Percentiles rank a stretch among this genome's conserved stretches.
These are phyloP conservation scores for Epicampocera succincta DNA, from an alignment of 2,888 invertebrate species.

Conservation along the genomic window DNA sequence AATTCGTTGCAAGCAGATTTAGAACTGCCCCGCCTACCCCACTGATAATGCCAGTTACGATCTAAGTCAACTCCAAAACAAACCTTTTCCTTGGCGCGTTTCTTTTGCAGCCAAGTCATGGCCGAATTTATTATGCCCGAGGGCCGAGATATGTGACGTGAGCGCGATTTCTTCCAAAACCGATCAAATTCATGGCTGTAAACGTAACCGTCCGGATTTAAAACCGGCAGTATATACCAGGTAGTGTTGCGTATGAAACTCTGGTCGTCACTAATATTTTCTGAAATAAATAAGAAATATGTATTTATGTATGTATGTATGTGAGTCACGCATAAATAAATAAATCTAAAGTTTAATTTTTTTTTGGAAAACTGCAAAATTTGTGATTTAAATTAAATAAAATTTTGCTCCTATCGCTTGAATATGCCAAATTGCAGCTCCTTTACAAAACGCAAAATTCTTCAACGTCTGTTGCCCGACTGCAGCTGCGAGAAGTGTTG, in stretches of 20 bases:
- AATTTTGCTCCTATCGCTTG: neutral
- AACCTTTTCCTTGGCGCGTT: constrained; percentile 74
- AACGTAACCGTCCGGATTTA: constrained; percentile 91
- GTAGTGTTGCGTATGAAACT: constrained; percentile 77
- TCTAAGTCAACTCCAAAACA: constrained; percentile 90
- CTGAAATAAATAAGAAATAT: constrained; percentile 66
- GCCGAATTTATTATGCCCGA: constrained; percentile 78
- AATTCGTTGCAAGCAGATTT: constrained; percentile 89
- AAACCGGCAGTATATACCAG: constrained; percentile 89
- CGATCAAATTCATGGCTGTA: constrained; percentile 88
- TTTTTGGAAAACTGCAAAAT: neutral
- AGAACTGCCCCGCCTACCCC: constrained; percentile 87
- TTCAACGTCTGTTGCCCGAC: constrained; percentile 54
- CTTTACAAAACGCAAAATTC: constrained; percentile 1
- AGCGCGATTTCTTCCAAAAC: constrained; percentile 90
- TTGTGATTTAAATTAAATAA: neutral
- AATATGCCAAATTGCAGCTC: constrained; percentile 50
- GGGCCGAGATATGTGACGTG: constrained; percentile 81
- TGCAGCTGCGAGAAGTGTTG: constrained; percentile 74
- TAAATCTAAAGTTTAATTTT: constrained; percentile 13
- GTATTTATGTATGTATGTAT: too few species aligned
- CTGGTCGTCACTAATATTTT: constrained; percentile 72
- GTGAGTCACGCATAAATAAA: constrained; percentile 1
- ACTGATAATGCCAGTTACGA: constrained; percentile 89
- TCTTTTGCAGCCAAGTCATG: constrained; percentile 80